phyloP scores from a whole-genome alignment of 2,113 vertebrate genomes.

The Strix uralensis region DNA sequence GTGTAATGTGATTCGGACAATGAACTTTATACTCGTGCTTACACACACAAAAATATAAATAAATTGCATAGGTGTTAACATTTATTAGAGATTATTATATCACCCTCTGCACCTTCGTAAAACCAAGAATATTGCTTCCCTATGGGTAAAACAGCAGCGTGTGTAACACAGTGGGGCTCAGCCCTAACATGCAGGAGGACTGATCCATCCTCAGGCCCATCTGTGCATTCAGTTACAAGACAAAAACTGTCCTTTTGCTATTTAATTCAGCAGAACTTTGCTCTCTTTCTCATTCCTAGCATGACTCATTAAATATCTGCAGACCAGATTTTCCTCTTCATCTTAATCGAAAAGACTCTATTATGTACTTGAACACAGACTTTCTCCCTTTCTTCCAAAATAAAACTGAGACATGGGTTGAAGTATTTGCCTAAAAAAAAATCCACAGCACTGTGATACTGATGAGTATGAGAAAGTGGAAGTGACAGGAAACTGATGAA shows the following conservation, averaged over 20 bases:
- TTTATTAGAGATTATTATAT: background rate
- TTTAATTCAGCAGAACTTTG: conserved; percentile 3
- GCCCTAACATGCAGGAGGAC: background rate
- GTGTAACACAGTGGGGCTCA: background rate
- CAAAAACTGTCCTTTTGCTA: background rate
- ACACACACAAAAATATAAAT: background rate
- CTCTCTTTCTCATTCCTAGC: background rate
- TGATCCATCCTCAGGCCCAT: background rate
- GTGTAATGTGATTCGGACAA: background rate
- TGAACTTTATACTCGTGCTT: background rate
- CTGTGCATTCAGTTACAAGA: background rate
- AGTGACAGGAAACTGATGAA: conserved; percentile 20
- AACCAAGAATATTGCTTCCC: background rate
- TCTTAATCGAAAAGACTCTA: background rate
- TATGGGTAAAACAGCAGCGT: background rate
- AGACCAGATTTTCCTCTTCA: conserved; percentile 26
- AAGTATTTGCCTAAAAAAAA: background rate
- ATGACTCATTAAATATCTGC: conserved; percentile 20
- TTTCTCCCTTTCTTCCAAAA: background rate
- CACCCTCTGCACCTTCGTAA: background rate
- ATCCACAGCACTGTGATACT: rapidly evolving
- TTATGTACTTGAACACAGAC: background rate
- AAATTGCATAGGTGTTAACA: rapidly evolving
- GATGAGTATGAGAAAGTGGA: conserved; percentile 21
- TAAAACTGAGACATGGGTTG: background rate